Percentiles rank a stretch among this genome's conserved stretches.
phyloP scores from a whole-genome alignment of 2,113 vertebrate genomes.

The Scatophagus argus region DNA sequence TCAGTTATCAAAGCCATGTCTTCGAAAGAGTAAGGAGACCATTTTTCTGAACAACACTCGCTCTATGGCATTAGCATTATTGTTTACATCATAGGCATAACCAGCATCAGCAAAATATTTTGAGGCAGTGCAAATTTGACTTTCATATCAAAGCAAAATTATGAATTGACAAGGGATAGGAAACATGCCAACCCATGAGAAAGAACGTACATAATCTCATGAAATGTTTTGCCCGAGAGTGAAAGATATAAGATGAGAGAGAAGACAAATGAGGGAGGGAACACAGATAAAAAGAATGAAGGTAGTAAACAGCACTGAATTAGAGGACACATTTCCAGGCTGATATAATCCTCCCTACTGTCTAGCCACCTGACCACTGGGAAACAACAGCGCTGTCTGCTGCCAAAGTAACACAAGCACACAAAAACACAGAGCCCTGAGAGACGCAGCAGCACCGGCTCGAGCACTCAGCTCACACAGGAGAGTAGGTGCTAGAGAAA shows the following conservation, averaged over 20 bases:
- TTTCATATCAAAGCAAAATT: conserved; percentile 13
- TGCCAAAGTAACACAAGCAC: conserved; percentile 60
- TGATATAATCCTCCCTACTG: conserved; percentile 74
- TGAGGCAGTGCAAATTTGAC: not conserved
- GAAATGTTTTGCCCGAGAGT: not conserved
- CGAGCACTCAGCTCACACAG: conserved; percentile 30
- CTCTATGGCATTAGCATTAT: not conserved
- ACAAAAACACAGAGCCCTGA: conserved; percentile 37
- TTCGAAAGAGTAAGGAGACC: not conserved
- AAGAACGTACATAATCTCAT: not conserved
- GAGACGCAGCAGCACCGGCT: conserved; percentile 27
- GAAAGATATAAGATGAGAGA: too few relatives aligned
- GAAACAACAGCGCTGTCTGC: conserved; percentile 67
- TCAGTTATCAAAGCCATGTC: not conserved
- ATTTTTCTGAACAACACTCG: not conserved
- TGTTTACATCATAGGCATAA: not conserved
- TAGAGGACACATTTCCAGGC: conserved; percentile 48
- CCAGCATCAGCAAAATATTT: not conserved
- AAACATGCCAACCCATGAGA: not conserved
- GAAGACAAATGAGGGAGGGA: not conserved
- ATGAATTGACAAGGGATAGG: not conserved
- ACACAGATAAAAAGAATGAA: not conserved
- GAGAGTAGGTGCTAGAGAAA: conserved; percentile 44
- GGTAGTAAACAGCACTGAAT: conserved; percentile 40
- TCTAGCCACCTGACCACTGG: conserved; percentile 70